Base-by-base conservation (phyloP, 2,888 invertebrate genomes). In the Alentia gelatinosa region DNA sequence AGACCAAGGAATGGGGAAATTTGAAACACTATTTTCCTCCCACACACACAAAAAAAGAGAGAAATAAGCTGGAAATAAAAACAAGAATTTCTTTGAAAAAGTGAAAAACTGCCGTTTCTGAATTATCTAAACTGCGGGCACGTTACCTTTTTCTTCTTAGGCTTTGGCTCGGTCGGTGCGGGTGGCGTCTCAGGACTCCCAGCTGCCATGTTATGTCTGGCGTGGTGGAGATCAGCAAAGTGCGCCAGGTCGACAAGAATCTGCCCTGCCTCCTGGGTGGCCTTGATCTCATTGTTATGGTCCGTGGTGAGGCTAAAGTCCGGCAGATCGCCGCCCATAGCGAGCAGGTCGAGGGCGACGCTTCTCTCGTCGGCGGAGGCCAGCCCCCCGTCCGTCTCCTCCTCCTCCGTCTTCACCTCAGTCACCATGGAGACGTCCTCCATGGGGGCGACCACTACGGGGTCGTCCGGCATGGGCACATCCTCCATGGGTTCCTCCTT, bases 91-190 rank as follows among this genome's bases (percentile, higher is more conserved):
- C n/a, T n/a, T n/a, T n/a, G n/a, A n/a, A n/a, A n/a, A n/a, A n/a
- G n/a, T n/a, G n/a, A n/a, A n/a, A n/a, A n/a, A n/a, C n/a, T n/a
- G n/a, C n/a, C n/a, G n/a, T n/a, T n/a, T n/a, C n/a, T n/a, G n/a
- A n/a, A n/a, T n/a, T n/a, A n/a, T n/a, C n/a, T n/a, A n/a, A n/a
- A n/a, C n/a, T n/a, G n/a, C n/a, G n/a, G n/a, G 19, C 19, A 56
- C n/a, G 19, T 68, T 68, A 68, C 68, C 68, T 79, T 79, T 74
- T 74, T 74, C 39, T 79, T 79, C 37, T 79, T 79, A 1, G 37
- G 9, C 37, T 37, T 39, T 33, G 12, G 7, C 23, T 19, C 23
- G n/a, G n/a, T n/a, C n/a, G 56, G n/a, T 19, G 56, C 19, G 19
- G 56, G 19, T 56, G 19, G 56, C 19, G 56, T 56, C 23, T 19